These are phyloP conservation scores for Gavia stellata DNA, from an alignment of 2,113 vertebrate genomes.

Conservation along the genomic window DNA sequence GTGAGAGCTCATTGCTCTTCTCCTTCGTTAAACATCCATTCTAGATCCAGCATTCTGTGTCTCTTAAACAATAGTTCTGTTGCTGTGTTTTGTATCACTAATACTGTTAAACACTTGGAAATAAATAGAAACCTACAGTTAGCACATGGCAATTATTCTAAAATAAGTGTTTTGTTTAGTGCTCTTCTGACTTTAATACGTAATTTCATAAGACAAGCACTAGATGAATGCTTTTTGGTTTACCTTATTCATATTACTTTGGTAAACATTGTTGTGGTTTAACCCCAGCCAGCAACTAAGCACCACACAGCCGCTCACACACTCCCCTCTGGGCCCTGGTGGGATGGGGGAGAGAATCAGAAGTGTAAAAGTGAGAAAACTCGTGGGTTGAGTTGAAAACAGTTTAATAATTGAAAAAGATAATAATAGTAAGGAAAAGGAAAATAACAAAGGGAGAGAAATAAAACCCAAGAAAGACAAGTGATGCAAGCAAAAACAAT, in stretches of 20 bases:
- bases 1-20: background rate
- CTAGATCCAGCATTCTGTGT: background rate
- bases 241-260: background rate
- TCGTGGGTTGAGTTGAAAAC: background rate
- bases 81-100: background rate
- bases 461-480: background rate
- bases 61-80: background rate
- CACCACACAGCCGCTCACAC: background rate
- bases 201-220: background rate
- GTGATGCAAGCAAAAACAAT: background rate
- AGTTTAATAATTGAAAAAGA: background rate
- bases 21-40: background rate
- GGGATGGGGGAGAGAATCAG: background rate
- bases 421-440: background rate
- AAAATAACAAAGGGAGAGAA: background rate
- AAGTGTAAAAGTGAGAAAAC: background rate
- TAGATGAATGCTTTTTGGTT: background rate
- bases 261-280: background rate
- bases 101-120: background rate
- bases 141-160: background rate
- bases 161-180: background rate
- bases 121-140: background rate
- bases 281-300: background rate
- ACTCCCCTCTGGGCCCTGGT: fast-evolving
- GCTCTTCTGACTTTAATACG: background rate